Conservation (phyloP, 2,888 invertebrate genomes). For the Drosophila affinis region DNA sequence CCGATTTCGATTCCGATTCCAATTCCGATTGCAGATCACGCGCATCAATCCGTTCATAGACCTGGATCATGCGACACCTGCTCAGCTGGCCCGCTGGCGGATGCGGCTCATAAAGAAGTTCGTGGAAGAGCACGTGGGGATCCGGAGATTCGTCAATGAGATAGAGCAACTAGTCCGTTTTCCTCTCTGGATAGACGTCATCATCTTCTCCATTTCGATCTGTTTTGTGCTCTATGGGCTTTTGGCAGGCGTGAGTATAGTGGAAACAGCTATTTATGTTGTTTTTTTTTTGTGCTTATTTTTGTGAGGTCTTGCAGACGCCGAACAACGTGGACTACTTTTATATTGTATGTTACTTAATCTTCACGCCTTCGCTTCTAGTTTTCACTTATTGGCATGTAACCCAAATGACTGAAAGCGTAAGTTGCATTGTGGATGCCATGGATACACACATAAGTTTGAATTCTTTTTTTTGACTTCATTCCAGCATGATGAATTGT, state of each 20-base stretch:
- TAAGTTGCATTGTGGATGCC: neutral
- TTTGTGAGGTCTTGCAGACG: constrained; percentile 37
- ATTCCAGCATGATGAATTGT: constrained; percentile 65
- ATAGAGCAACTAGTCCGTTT: constrained; percentile 65
- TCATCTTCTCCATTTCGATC: constrained; percentile 76
- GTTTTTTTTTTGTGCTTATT: neutral
- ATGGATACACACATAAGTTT: no score
- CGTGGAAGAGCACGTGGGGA: constrained; percentile 63
- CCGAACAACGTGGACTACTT: constrained; percentile 73
- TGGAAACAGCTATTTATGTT: no score
- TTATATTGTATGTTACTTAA: constrained; percentile 71
- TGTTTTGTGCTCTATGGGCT: constrained; percentile 77
- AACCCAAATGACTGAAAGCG: constrained; percentile 23
- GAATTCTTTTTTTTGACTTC: neutral
- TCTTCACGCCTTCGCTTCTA: constrained; percentile 65
- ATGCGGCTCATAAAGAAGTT: constrained; percentile 61
- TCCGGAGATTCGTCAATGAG: constrained; percentile 62
- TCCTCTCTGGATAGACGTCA: constrained; percentile 78
- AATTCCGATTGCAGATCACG: constrained; percentile 41
- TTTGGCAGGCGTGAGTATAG: constrained; percentile 62
- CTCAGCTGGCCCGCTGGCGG: constrained; percentile 53
- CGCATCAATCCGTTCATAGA: constrained; percentile 15
- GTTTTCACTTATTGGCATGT: constrained; percentile 81
- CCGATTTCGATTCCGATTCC: no score
- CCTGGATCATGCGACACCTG: neutral